Evolutionary conservation across 2,797 vertebrate species (phyloP).

Genomic region (Ciconia nigra): DNA sequence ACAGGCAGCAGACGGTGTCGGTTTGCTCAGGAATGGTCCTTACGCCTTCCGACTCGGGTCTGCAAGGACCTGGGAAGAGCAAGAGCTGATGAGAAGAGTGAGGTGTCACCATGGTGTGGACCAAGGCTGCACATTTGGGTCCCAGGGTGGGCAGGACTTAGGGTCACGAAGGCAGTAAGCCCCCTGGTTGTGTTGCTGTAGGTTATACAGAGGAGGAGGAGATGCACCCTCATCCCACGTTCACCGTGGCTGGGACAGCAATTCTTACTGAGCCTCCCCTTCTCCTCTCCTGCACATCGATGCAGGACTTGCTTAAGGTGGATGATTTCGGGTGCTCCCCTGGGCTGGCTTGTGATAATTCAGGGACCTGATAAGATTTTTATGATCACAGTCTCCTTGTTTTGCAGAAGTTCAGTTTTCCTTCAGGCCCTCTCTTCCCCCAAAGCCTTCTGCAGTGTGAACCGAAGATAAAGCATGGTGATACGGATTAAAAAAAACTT

Average conservation of each 20-base stretch:
- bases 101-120: background rate
- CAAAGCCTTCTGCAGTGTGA: background rate
- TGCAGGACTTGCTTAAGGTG: background rate
- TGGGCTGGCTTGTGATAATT: background rate
- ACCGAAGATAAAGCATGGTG: background rate
- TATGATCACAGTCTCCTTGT: background rate
- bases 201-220: background rate
- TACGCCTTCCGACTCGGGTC: accelerated
- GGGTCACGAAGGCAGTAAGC: background rate
- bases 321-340: background rate
- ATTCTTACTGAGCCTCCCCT: background rate
- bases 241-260: background rate
- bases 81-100: background rate
- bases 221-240: background rate
- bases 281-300: background rate
- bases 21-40: background rate
- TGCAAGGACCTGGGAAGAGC: background rate
- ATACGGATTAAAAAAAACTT: background rate
- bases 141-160: background rate
- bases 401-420: background rate
- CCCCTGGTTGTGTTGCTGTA: background rate
- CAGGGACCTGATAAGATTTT: background rate
- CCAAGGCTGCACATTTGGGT: background rate
- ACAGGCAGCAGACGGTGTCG: background rate
- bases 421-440: background rate